phyloP scores from a whole-genome alignment of 2,797 vertebrate species.

The Sternotherus odoratus region DNA sequence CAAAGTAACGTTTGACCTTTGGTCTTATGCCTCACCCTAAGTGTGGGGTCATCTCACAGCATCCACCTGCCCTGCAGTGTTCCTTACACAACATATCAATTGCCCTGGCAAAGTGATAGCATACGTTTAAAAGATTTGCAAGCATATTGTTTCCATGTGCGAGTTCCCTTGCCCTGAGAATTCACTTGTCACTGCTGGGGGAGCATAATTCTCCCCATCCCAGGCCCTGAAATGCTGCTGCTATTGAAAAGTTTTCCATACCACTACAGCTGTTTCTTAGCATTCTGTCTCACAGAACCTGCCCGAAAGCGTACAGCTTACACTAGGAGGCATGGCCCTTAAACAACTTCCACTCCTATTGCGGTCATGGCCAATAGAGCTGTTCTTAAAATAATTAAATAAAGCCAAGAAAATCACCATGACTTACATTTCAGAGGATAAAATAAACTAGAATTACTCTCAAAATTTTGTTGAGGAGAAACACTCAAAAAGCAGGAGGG shows the following conservation, averaged over 20 bases:
- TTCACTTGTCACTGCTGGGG: conserved; percentile 67
- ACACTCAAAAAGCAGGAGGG: conserved; percentile 5
- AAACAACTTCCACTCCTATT: neutral
- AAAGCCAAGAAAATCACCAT: neutral
- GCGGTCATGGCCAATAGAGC: neutral
- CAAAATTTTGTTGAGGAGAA: neutral
- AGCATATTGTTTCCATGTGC: conserved; percentile 78
- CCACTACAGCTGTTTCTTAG: neutral
- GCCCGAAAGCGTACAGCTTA: conserved; percentile 9
- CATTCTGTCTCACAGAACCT: neutral
- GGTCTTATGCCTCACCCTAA: conserved; percentile 40
- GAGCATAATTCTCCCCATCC: conserved; percentile 52
- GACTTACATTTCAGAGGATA: neutral
- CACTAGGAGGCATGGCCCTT: neutral
- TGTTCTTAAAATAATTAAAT: conserved; percentile 5
- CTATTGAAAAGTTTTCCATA: conserved; percentile 36
- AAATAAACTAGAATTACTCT: conserved; percentile 4
- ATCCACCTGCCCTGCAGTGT: conserved; percentile 74
- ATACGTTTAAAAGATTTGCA: conserved; percentile 58
- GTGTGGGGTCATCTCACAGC: conserved; percentile 74
- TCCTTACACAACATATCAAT: conserved; percentile 74
- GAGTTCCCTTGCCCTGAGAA: conserved; percentile 61
- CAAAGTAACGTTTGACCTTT: conserved; percentile 76
- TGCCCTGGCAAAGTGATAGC: conserved; percentile 71
- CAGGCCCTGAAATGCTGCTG: conserved; percentile 18